Evolutionary conservation across 2,797 vertebrate species (phyloP), one percentile per base, ranked within the genome.

Genomic region (Protonibea diacanthus): DNA sequence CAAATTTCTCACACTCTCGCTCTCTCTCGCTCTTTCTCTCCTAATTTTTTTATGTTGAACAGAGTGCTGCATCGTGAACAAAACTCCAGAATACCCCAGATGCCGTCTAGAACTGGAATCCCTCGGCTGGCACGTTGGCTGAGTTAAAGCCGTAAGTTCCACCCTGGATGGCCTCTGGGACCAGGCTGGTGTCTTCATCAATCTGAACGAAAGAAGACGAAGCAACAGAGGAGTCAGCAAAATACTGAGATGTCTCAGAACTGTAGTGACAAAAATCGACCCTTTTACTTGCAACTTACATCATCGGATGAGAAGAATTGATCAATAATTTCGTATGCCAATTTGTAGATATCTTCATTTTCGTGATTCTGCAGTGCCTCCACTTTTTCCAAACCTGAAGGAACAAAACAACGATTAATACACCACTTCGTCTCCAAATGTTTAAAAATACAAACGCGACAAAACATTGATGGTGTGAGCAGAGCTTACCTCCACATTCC

Each of bases 331-430:
- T 99, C 98, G 87, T 99, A 99, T 64, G 98, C 98, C 96, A 99
- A 95, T 95, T 99, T 99, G 96, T 99, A 99, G 96, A 99, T 99
- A 94, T 99, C 98, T 95, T 99, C 98, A 88, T 99, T 99, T 96
- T 99, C 98, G 80, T 99, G 98, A 89, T 99, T 99, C 92, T 99
- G 98, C 88, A 99, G 96, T 79, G 97, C 96, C 94, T 99, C 98
- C 68, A 99, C 97, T 89, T 99, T 99, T 95, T 99, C 98, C 96
- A 99, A 94, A 78, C 98, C 98, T 99, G 71, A 47, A 38, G 3
- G 20, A 45, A 64, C 14, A 74, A 45, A 83, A 38, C 33, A 33
- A 33, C 33, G 8, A 9, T 38, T 38, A 38, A 2, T 38, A 38
- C 33, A 38, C 33, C 33, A 9, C 33, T 9, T 38, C 2, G 2